Percentiles rank a stretch among this genome's conserved stretches.
phyloP scores from a whole-genome alignment of 2,113 vertebrate genomes.

The Limnothrissa miodon region DNA sequence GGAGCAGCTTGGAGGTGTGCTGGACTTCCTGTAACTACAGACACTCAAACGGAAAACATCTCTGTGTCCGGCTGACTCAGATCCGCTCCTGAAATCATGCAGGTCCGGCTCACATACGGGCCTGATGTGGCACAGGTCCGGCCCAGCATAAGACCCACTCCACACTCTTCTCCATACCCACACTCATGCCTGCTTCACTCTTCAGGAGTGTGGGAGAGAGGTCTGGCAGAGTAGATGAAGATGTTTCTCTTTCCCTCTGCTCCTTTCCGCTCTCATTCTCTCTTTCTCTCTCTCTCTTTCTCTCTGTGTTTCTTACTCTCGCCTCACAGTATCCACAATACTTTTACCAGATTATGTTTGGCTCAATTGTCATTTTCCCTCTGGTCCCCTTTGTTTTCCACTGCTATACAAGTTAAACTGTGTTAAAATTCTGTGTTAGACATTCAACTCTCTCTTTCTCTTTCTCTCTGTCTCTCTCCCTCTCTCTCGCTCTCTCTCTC shows the following conservation, averaged over 20 bases:
- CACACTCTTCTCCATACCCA: neutral
- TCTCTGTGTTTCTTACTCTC: neutral
- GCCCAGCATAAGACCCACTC: too few species aligned
- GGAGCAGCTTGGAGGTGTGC: neutral
- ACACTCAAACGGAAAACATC: neutral
- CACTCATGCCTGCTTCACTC: slow-evolving; percentile 27
- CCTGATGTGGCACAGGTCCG: neutral
- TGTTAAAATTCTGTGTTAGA: neutral
- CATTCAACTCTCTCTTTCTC: neutral
- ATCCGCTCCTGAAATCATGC: too few species aligned
- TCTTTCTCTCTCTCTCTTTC: neutral
- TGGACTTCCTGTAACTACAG: neutral
- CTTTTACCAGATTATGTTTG: neutral
- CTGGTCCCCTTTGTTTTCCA: neutral
- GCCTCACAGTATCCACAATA: too few species aligned
- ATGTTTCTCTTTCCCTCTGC: neutral
- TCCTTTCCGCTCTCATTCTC: neutral
- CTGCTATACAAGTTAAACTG: neutral
- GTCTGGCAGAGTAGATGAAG: slow-evolving; percentile 21
- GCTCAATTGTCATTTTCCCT: neutral
- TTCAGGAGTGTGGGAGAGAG: neutral
- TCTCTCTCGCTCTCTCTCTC: neutral
- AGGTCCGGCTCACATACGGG: neutral
- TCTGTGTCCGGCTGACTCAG: neutral
- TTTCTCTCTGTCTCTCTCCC: neutral